Base-by-base conservation (phyloP, 2,113 vertebrate genomes). In the Corydoras sp. region DNA sequence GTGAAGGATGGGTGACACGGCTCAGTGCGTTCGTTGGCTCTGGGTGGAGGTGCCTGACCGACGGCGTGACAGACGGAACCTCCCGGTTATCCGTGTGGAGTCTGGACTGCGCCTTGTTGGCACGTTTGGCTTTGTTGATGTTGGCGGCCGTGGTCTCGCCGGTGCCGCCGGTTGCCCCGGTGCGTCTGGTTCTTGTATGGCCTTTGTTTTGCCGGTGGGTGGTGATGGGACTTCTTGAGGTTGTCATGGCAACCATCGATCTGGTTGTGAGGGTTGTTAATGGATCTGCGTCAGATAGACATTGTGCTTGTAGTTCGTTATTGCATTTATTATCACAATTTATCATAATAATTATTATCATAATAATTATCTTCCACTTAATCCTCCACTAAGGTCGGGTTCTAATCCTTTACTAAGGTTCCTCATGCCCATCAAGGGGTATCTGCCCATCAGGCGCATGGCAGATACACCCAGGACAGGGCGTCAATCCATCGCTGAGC, bases 141-240 rank as follows among this genome's bases (percentile, higher is more conserved):
- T 15, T 53, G 13, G 2, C 10, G 18, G 53, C 12, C 9, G 51
- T 5, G 51, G 51, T 30, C 14, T n/a, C 51, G 12, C 50, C 5
- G 8, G 62, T 43, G 13, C 48, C 60, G 13, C 48, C 60, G 3
- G 53, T 60, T 0, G 71, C 76, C 0, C 55, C 30, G 0, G 76
- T 77, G 35, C 75, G 78, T 65, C 76, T 79, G 14, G 79, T 82
- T 35, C 69, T 79, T 60, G 75, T 62, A 60, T 51, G 63, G 58
- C 31, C 54, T 5, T 30, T 12, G 5, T 82, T 32, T 2, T 55
- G 51, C 3, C 32, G 11, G 12, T 50, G 18, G 0, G 73, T 24
- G 8, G 75, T 74, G 13, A 12, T 4, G 4, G 73, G 32, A 31
- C 53, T 13, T 5, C 59, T 55, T 4, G 61, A 60, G 10, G 72